Conservation (phyloP, 2,113 vertebrate genomes). For the Donacobius atricapilla region DNA sequence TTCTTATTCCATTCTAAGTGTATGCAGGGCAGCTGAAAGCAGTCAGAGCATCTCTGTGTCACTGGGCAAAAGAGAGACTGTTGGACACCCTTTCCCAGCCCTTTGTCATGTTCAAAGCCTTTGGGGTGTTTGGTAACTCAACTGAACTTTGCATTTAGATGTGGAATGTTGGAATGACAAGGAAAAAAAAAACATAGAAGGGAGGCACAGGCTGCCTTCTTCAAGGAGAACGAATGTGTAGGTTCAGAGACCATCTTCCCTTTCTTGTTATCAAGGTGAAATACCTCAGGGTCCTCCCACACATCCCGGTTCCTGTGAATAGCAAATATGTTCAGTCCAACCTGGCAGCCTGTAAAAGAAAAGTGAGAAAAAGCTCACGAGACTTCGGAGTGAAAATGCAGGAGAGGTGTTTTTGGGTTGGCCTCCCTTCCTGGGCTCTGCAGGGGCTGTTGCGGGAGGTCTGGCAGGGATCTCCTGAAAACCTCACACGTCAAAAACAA, state of each 20-base stretch:
- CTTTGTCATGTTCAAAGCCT: not conserved
- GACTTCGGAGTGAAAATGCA: not conserved
- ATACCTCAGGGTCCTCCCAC: conserved; percentile 75
- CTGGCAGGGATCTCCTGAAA: not conserved
- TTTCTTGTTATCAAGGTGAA: not conserved
- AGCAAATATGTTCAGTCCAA: conserved; percentile 55
- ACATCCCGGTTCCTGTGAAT: conserved; percentile 70
- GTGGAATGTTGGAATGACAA: not conserved
- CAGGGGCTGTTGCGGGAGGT: not conserved
- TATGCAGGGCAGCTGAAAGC: not conserved
- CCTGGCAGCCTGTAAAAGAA: conserved; percentile 40
- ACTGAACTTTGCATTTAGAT: not conserved
- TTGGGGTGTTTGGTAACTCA: not conserved
- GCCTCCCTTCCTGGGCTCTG: not conserved
- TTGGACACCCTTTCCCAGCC: not conserved
- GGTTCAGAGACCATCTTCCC: not conserved
- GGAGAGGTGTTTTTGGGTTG: not conserved
- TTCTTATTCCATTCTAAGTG: not conserved
- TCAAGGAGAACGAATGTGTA: not conserved
- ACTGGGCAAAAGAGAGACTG: too few species aligned
- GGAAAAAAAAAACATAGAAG: fast-evolving
- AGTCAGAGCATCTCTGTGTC: not conserved
- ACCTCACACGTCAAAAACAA: not conserved
- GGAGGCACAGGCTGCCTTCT: not conserved
- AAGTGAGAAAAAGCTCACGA: not conserved